These are phyloP conservation scores for Meriones unguiculatus DNA, from an alignment of 2,113 vertebrate genomes.

Conservation along the genomic window DNA sequence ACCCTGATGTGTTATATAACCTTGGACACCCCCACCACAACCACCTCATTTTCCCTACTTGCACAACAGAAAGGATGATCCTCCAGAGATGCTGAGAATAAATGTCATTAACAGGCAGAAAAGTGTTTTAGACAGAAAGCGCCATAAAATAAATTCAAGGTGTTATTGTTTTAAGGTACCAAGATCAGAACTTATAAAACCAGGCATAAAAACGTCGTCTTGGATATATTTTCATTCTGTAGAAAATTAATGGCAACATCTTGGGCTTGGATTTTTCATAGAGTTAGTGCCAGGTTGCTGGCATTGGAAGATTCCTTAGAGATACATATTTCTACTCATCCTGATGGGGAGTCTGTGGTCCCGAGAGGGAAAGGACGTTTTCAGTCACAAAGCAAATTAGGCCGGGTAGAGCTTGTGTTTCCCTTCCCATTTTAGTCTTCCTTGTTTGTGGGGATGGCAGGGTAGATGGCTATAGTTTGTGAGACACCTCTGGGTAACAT, in stretches of 20 bases:
- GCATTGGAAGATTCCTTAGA: not conserved
- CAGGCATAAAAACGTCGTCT: constrained; percentile 75
- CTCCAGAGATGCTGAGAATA: constrained; percentile 3
- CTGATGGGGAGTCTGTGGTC: not conserved
- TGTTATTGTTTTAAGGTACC: constrained; percentile 80
- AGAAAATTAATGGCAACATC: constrained; percentile 70
- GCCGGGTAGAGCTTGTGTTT: not conserved
- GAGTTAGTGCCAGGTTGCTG: not conserved
- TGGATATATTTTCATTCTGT: constrained; percentile 75
- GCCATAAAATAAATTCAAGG: constrained; percentile 75
- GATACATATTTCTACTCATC: not conserved
- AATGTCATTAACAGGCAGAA: constrained; percentile 37
- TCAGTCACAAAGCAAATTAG: constrained; percentile 24
- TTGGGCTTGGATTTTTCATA: constrained; percentile 61
- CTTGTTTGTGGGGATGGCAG: not conserved
- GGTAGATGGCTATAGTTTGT: not conserved
- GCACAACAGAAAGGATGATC: not conserved
- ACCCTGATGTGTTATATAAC: not conserved
- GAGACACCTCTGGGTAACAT: not conserved
- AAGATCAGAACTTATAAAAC: constrained; percentile 80
- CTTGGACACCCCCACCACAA: no score
- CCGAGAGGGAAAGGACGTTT: not conserved
- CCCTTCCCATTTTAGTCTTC: not conserved
- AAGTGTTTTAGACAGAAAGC: constrained; percentile 75
- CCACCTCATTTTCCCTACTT: constrained; percentile 51